Conservation (phyloP, 2,888 invertebrate genomes). For the Odontomyia ornata region DNA sequence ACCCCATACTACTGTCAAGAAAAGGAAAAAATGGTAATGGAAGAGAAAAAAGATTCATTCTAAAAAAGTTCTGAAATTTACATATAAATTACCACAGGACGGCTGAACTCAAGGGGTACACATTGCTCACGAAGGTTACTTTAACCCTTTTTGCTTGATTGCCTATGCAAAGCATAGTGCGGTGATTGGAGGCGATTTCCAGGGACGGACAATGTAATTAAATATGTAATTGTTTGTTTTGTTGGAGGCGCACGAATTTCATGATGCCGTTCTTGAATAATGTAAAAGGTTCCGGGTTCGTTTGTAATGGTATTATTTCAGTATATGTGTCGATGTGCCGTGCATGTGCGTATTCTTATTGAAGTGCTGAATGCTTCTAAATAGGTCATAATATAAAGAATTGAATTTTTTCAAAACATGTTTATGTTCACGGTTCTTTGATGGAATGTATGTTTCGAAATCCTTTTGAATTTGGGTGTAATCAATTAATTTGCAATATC, state of each 20-base stretch:
- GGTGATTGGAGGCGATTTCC: neutral
- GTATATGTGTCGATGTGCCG: too few species aligned
- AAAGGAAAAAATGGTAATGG: neutral
- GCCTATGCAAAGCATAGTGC: neutral
- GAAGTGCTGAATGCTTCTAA: too few species aligned
- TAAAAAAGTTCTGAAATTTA: neutral
- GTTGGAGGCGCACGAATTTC: neutral
- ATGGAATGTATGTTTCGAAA: too few species aligned
- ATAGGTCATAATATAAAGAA: too few species aligned
- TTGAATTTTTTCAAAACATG: too few species aligned
- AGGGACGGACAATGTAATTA: neutral
- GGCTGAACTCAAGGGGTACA: neutral
- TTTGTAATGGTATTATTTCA: too few species aligned
- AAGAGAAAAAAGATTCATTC: neutral
- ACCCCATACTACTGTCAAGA: neutral
- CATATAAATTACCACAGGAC: conserved; percentile 2
- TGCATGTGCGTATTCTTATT: too few species aligned
- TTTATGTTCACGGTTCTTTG: too few species aligned
- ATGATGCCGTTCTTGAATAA: neutral
- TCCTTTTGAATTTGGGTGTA: too few species aligned
- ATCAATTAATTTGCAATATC: too few species aligned
- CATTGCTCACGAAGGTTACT: neutral
- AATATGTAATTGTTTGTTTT: conserved; percentile 6
- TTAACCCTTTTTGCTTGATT: conserved; percentile 6
- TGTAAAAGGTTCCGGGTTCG: neutral